Evolutionary conservation across 1,140 invertebrate genomes (phyloP).

Genomic region (Cepaea nemoralis): DNA sequence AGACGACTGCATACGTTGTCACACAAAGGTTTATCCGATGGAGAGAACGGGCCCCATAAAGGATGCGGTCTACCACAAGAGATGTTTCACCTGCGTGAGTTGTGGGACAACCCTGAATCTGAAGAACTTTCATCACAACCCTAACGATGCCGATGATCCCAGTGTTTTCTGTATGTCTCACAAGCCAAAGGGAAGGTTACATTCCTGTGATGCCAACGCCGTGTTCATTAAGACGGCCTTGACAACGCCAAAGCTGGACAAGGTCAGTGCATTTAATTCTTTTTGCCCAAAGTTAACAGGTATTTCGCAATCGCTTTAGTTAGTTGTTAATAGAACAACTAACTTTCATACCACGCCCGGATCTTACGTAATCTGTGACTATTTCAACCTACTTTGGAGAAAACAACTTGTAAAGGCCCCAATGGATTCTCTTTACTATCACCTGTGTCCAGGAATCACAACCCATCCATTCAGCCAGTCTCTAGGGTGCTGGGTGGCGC

Average conservation of each 20-base stretch:
- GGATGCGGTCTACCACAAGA: conserved; percentile 49
- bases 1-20: conserved; percentile 26
- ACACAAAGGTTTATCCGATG: conserved; percentile 45
- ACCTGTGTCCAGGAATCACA: no score
- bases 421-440: no score
- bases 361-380: no score
- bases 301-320: no score
- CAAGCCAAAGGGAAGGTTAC: conserved; percentile 29
- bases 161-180: conserved; percentile 47
- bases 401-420: no score
- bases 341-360: no score
- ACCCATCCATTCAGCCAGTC: no score
- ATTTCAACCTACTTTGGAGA: no score
- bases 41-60: conserved; percentile 49
- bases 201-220: conserved; percentile 15
- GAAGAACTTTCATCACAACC: conserved; percentile 47
- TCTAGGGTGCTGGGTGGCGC: no score
- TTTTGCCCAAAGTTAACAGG: no score
- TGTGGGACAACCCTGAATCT: conserved; percentile 41
- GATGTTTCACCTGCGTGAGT: conserved; percentile 46
- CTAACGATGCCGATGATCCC: conserved; percentile 42
- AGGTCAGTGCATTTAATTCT: no score
- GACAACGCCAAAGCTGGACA: conserved; percentile 28
- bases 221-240: conserved; percentile 37
- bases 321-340: no score